Evolutionary conservation across 2,797 vertebrate species (phyloP), one percentile per base, ranked within the genome.

Genomic region (Schizothorax lantsangensis): DNA sequence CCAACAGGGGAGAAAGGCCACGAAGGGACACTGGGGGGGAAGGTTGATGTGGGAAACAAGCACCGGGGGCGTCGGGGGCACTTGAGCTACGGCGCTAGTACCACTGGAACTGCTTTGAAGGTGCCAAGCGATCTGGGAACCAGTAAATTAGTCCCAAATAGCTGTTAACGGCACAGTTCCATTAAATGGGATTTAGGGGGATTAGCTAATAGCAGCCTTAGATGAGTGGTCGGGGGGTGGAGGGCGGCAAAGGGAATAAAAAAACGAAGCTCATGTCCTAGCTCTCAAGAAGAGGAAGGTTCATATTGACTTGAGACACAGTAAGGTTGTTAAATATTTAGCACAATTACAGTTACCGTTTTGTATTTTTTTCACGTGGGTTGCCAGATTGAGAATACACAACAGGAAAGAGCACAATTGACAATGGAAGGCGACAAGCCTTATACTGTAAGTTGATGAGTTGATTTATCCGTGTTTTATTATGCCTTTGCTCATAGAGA

Each of bases 181-280:
- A 94, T 94, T 94, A 95, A 95, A 95, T 93, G 94, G 94, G 95
- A 95, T 96, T 95, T 95, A 90, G 89, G 92, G 92, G 94, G 95
- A 95, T 95, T 95, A 95, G 93, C 93, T 95, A 94, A 94, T 94
- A 93, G 93, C 92, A 92, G 93, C 93, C 94, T 88, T 79, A 90
- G 89, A 91, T 87, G 88, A 89, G 88, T 72, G 81, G 62, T 26
- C 8, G 72, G 26, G 15, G 72, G 73, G 88, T 59, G 43, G 64
- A 43, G 59, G 49, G 86, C 40, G 43, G 54, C 36, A 86, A 84
- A 84, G 88, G 84, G 77, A 90, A 84, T 78, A 87, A 87, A 72
- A 83, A 71, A 78, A 38, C 2, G 43, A 69, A 72, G 66, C 33
- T 68, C 84, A 81, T 74, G 79, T 87, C 80, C 80, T 86, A 54